phyloP scores from a whole-genome alignment of 2,888 invertebrate genomes.

The Cabera pusaria region DNA sequence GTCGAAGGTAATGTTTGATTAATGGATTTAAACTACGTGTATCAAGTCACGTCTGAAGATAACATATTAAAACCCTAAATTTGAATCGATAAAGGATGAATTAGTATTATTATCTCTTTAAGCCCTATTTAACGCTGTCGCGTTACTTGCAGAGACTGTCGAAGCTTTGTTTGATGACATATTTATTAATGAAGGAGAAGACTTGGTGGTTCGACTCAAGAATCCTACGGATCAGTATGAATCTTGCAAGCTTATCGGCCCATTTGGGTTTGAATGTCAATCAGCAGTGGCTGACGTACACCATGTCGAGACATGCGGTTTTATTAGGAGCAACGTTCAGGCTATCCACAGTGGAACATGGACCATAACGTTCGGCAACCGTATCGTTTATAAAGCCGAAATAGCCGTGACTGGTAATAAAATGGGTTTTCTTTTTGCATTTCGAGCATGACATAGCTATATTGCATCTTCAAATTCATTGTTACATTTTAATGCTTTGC shows the following conservation, averaged over 20 bases:
- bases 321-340: conserved; percentile 42
- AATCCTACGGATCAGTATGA: conserved; percentile 39
- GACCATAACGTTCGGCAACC: conserved; percentile 55
- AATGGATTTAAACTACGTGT: conserved; percentile 33
- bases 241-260: conserved; percentile 53
- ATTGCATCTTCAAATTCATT: too few relatives aligned
- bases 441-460: too few relatives aligned
- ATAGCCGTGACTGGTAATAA: conserved; percentile 55
- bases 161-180: conserved; percentile 41
- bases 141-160: conserved; percentile 49
- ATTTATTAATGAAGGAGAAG: conserved; percentile 47
- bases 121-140: conserved; percentile 22
- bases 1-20: conserved; percentile 59
- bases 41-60: conserved; percentile 46
- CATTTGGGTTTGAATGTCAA: conserved; percentile 33
- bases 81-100: conserved; percentile 34
- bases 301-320: conserved; percentile 49
- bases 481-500: too few relatives aligned
- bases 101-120: conserved; percentile 16
- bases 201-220: conserved; percentile 53
- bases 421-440: too few relatives aligned
- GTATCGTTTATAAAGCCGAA: conserved; percentile 46
- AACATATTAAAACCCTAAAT: conserved; percentile 38
- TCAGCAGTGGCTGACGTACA: conserved; percentile 35
- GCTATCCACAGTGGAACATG: conserved; percentile 48